Evolutionary conservation across 1,140 invertebrate genomes (phyloP).

Genomic region (Argopecten irradians): DNA sequence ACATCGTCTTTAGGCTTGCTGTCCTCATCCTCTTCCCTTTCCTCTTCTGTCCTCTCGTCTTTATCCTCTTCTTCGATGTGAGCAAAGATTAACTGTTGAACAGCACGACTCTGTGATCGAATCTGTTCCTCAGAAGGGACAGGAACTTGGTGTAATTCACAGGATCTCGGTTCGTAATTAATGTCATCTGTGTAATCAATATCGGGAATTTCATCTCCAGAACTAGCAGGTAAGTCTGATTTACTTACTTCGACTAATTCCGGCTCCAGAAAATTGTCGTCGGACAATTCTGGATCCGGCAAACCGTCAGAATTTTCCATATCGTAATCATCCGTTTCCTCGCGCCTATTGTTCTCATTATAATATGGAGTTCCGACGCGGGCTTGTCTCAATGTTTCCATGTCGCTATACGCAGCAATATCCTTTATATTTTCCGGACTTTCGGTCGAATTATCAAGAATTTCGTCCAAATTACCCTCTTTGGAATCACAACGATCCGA

Average conservation of each 20-base stretch:
- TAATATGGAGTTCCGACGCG: not conserved
- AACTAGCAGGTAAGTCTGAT: not conserved
- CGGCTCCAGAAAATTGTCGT: not conserved
- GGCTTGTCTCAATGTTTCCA: not conserved
- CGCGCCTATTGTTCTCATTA: not conserved
- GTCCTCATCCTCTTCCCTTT: not conserved
- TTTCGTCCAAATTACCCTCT: not conserved
- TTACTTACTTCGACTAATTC: not conserved
- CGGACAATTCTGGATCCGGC: not conserved
- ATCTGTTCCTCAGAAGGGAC: not conserved
- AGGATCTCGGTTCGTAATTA: not conserved
- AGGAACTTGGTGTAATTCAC: not conserved
- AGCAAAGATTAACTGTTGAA: not conserved
- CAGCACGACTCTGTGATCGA: not conserved
- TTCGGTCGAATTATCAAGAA: not conserved
- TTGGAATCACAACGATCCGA: not conserved
- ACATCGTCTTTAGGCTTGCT: not conserved
- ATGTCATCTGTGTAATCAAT: not conserved
- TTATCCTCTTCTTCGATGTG: not conserved
- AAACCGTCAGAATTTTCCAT: not conserved
- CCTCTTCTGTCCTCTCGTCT: not conserved
- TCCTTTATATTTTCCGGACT: not conserved
- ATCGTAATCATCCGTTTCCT: not conserved
- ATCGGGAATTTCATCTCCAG: not conserved
- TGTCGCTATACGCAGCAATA: not conserved